These are phyloP conservation scores for Cololabis saira DNA, from an alignment of 2,113 vertebrate species.

Conservation along the genomic window DNA sequence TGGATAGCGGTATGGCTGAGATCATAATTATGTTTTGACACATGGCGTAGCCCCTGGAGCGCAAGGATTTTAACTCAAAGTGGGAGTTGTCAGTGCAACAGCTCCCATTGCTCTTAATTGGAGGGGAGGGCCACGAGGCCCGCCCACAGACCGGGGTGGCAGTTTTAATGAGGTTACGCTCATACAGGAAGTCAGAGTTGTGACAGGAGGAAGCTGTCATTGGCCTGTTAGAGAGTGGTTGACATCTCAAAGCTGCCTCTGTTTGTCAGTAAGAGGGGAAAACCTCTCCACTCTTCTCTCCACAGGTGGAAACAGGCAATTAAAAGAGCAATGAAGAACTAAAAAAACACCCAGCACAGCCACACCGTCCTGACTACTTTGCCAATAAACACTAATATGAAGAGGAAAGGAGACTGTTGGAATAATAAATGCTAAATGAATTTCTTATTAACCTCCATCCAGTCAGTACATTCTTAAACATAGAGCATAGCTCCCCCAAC, in stretches of 20 bases:
- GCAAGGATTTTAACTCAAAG: constrained; percentile 78
- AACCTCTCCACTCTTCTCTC: constrained; percentile 67
- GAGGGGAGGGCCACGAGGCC: constrained; percentile 78
- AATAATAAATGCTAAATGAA: constrained; percentile 68
- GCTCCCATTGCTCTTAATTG: constrained; percentile 81
- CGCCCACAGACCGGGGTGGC: constrained; percentile 75
- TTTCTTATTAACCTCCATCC: constrained; percentile 54
- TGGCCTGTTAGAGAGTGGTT: constrained; percentile 76
- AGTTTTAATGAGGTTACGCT: constrained; percentile 84
- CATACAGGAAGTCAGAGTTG: constrained; percentile 78
- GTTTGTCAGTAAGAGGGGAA: constrained; percentile 69
- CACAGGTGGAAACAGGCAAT: constrained; percentile 80
- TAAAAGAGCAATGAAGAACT: constrained; percentile 70
- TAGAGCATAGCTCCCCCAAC: constrained; percentile 45
- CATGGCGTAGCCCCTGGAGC: constrained; percentile 75
- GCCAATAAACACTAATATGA: constrained; percentile 63
- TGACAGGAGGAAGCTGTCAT: constrained; percentile 82
- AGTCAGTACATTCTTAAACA: constrained; percentile 55
- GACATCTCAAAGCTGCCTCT: constrained; percentile 77
- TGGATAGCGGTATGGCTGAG: constrained; percentile 73
- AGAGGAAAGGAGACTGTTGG: constrained; percentile 56
- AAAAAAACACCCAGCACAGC: constrained; percentile 57
- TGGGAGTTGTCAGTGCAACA: constrained; percentile 79
- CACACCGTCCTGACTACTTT: constrained; percentile 46
- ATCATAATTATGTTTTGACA: constrained; percentile 83